These are phyloP conservation scores for Pogonomyrmex barbatus DNA, from an alignment of 1,140 invertebrate genomes.

Conservation along the genomic window DNA sequence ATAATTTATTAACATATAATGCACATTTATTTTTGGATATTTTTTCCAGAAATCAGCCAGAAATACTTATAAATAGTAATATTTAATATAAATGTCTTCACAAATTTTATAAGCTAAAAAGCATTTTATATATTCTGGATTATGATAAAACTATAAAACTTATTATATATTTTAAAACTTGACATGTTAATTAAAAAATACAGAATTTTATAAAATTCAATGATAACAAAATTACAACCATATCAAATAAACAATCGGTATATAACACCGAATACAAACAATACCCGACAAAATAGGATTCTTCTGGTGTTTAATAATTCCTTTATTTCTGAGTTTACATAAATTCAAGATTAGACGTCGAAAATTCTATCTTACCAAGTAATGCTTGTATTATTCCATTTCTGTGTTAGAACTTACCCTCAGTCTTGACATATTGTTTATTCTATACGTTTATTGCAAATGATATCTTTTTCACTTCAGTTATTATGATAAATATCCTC, in stretches of 20 bases:
- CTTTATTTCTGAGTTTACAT: too few relatives aligned
- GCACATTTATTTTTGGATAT: not conserved
- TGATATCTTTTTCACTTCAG: too few relatives aligned
- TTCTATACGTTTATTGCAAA: too few relatives aligned
- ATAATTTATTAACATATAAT: conserved; percentile 44
- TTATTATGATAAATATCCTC: too few relatives aligned
- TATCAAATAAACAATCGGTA: not conserved
- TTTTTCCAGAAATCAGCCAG: not conserved
- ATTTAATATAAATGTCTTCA: not conserved
- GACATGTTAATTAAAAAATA: not conserved
- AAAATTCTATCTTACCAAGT: too few relatives aligned
- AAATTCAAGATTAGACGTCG: too few relatives aligned
- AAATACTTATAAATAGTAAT: not conserved
- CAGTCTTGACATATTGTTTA: too few relatives aligned
- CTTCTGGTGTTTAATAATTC: too few relatives aligned
- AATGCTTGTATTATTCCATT: too few relatives aligned
- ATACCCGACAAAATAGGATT: too few relatives aligned
- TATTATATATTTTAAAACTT: not conserved
- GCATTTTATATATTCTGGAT: not conserved
- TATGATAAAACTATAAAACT: not conserved
- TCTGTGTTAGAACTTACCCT: too few relatives aligned
- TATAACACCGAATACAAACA: too few relatives aligned
- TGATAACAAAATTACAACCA: not conserved
- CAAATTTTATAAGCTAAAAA: conserved; percentile 4
- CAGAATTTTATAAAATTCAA: not conserved